These are phyloP conservation scores for Cristatella mucedo DNA, from an alignment of 2,888 invertebrate genomes.

Conservation along the genomic window DNA sequence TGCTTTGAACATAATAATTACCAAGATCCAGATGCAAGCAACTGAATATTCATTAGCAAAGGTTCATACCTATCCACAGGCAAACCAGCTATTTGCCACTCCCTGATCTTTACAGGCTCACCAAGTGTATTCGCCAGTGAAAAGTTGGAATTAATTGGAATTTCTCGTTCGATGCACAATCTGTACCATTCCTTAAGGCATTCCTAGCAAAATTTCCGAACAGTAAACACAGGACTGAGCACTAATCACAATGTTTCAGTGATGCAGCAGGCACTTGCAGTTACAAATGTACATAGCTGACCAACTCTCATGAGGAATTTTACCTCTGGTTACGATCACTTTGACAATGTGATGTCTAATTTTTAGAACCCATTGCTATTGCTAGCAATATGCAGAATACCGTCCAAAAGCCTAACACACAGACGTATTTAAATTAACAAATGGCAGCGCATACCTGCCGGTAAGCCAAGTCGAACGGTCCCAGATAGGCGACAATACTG, in stretches of 20 bases:
- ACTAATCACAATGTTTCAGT: too few species aligned
- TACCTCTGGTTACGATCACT: too few species aligned
- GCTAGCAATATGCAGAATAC: too few species aligned
- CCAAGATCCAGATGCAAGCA: neutral
- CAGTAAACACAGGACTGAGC: too few species aligned
- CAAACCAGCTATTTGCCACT: constrained; percentile 37
- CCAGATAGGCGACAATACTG: constrained; percentile 34
- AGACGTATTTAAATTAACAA: neutral
- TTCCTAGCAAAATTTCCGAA: constrained; percentile 19
- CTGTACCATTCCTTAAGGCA: constrained; percentile 31
- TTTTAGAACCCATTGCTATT: too few species aligned
- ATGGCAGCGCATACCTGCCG: constrained; percentile 21
- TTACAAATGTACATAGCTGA: too few species aligned
- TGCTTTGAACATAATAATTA: neutral
- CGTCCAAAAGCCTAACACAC: too few species aligned
- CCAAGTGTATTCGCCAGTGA: constrained; percentile 31
- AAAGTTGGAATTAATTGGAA: constrained; percentile 31
- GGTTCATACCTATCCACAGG: constrained; percentile 32
- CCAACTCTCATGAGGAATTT: too few species aligned
- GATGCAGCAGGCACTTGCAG: too few species aligned
- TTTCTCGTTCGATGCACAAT: constrained; percentile 27
- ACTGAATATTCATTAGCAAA: neutral
- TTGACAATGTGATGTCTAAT: too few species aligned
- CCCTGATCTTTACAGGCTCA: constrained; percentile 34
- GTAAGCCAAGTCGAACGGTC: constrained; percentile 33